phyloP scores from a whole-genome alignment of 2,888 invertebrate species.

The Sarcophaga subvicina region DNA sequence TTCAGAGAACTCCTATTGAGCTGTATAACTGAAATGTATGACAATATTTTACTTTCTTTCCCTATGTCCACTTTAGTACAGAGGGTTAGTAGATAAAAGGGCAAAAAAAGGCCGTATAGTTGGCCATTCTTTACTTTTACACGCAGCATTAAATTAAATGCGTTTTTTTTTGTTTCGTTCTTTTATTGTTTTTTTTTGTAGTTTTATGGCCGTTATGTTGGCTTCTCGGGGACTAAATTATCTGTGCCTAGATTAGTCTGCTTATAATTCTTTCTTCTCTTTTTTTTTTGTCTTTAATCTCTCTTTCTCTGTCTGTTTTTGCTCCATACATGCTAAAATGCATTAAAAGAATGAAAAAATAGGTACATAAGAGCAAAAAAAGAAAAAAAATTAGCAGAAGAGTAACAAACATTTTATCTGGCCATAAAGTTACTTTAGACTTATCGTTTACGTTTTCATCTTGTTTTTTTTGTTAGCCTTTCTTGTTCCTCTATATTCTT shows the following conservation, averaged over 20 bases:
- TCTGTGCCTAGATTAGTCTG: conserved; percentile 33
- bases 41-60: no score
- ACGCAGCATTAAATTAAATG: neutral
- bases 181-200: neutral
- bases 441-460: conserved; percentile 34
- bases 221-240: conserved; percentile 3
- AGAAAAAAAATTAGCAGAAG: conserved; percentile 45
- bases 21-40: no score
- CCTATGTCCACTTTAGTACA: neutral
- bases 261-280: neutral
- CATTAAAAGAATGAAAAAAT: no score
- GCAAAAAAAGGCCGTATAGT: neutral
- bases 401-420: conserved; percentile 54
- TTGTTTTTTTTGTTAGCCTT: conserved; percentile 16
- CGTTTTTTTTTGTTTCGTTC: neutral
- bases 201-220: neutral
- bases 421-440: conserved; percentile 49
- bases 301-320: no score
- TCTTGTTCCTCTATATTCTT: neutral
- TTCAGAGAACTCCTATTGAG: no score
- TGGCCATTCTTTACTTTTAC: neutral
- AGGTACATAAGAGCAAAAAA: conserved; percentile 1
- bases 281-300: neutral
- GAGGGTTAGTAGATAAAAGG: neutral
- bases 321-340: no score